Percentiles rank a stretch among this genome's conserved stretches.
phyloP scores from a whole-genome alignment of 2,888 invertebrate species.

The Atrina japonica region DNA sequence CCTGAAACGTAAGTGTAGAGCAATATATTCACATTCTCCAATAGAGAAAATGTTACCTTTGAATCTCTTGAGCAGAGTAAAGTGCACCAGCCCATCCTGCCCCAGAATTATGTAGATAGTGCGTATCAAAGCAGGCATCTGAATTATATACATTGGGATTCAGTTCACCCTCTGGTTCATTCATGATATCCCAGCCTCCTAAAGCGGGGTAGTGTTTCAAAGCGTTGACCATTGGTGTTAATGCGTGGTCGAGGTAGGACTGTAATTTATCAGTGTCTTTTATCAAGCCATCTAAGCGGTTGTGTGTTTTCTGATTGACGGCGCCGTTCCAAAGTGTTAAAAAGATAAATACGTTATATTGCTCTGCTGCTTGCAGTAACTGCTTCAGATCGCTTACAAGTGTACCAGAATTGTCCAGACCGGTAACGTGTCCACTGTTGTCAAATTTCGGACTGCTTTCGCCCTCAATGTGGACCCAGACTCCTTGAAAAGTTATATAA shows the following conservation, averaged over 20 bases:
- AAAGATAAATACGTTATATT: conserved; percentile 63
- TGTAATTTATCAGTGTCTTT: conserved; percentile 67
- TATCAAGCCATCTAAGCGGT: conserved; percentile 54
- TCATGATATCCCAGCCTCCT: conserved; percentile 74
- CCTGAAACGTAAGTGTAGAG: no score
- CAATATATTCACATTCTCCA: no score
- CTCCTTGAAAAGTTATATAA: conserved; percentile 48
- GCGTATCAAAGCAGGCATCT: conserved; percentile 68
- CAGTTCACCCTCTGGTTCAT: conserved; percentile 71
- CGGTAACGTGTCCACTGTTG: conserved; percentile 60
- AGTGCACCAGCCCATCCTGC: conserved; percentile 69
- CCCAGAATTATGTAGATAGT: conserved; percentile 57
- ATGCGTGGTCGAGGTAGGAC: conserved; percentile 68
- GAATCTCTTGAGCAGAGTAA: conserved; percentile 60
- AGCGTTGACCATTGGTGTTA: conserved; percentile 66
- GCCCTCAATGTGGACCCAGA: conserved; percentile 72
- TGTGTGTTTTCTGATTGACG: conserved; percentile 50
- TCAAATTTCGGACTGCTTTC: conserved; percentile 64
- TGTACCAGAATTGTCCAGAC: conserved; percentile 60
- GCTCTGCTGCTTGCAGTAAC: conserved; percentile 59
- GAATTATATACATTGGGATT: conserved; percentile 48
- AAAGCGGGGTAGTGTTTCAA: conserved; percentile 67
- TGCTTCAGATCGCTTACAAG: conserved; percentile 64
- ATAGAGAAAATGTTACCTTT: conserved; percentile 55
- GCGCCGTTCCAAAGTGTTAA: conserved; percentile 74